Percentiles rank a stretch among this genome's conserved stretches.
Conservation (phyloP, 2,113 vertebrate genomes). For the Rousettus leschenaultii region DNA sequence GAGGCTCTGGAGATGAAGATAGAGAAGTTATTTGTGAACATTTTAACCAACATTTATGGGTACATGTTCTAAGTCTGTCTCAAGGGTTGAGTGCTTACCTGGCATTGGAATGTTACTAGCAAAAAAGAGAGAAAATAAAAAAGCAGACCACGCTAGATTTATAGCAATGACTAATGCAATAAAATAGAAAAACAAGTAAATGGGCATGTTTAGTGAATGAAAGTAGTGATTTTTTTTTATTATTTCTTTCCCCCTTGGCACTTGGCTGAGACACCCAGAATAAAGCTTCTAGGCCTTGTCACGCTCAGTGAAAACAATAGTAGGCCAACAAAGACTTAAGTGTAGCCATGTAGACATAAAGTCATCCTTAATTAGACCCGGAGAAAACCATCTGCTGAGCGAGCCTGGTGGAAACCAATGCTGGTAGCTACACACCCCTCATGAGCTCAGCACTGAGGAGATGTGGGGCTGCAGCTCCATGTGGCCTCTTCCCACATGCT, state of each 20-base stretch:
- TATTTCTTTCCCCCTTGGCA: conserved; percentile 58
- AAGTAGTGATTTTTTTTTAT: conserved; percentile 67
- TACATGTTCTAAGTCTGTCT: neutral
- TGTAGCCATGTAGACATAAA: conserved; percentile 72
- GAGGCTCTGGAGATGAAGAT: neutral
- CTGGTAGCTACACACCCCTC: neutral
- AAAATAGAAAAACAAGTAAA: conserved; percentile 83
- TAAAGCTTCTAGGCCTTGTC: conserved; percentile 75
- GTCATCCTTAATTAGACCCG: conserved; percentile 77
- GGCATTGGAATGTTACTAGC: conserved; percentile 72
- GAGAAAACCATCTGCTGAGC: conserved; percentile 68
- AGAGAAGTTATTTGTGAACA: neutral
- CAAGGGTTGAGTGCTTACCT: conserved; percentile 49
- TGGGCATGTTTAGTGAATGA: conserved; percentile 77
- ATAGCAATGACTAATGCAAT: conserved; percentile 83
- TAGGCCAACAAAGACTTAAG: conserved; percentile 74
- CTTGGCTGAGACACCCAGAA: conserved; percentile 75
- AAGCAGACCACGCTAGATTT: conserved; percentile 73
- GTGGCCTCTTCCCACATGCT: neutral
- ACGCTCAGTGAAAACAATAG: conserved; percentile 75
- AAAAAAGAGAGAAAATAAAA: conserved; percentile 37
- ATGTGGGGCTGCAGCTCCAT: neutral
- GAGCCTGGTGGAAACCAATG: neutral
- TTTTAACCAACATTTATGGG: neutral
- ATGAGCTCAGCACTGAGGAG: neutral